Evolutionary conservation across 1,140 invertebrate species (phyloP).

Genomic region (Heterodera carotae): DNA sequence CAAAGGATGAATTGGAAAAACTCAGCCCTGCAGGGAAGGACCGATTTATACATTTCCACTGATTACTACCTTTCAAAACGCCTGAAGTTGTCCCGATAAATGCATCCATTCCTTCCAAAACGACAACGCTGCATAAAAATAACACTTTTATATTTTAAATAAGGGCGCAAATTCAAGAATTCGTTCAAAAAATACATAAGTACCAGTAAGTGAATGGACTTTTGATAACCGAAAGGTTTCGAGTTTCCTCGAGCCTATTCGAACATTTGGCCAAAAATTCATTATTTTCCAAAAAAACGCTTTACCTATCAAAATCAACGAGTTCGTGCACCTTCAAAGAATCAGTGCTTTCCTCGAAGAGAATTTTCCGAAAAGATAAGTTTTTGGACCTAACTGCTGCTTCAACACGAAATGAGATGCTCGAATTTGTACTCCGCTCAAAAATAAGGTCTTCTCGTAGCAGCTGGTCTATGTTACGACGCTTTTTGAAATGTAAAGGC

Average conservation of each 20-base stretch:
- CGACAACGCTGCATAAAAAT: neutral
- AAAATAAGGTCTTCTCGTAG: constrained; percentile 14
- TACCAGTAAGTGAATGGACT: no score
- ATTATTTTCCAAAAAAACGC: neutral
- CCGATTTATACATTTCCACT: no score
- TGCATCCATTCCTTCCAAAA: constrained; percentile 27
- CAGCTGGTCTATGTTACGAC: constrained; percentile 24
- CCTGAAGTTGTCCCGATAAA: constrained; percentile 41
- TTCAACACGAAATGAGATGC: constrained; percentile 2
- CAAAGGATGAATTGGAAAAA: constrained; percentile 15
- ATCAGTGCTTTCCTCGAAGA: neutral
- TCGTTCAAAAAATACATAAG: no score
- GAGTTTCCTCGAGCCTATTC: no score
- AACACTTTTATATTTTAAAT: no score
- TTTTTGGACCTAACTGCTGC: neutral
- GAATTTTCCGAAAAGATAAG: neutral
- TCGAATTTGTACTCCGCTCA: neutral
- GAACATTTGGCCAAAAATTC: no score
- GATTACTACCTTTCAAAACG: constrained; percentile 40
- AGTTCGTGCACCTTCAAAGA: constrained; percentile 9
- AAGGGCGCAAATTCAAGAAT: no score
- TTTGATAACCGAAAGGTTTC: no score
- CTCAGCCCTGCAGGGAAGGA: constrained; percentile 8
- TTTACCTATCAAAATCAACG: constrained; percentile 22
- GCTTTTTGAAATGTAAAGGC: neutral